These are phyloP conservation scores for Acanthaster planci DNA, from an alignment of 35 echinoderm and acorn worm genomes.

Conservation along the genomic window DNA sequence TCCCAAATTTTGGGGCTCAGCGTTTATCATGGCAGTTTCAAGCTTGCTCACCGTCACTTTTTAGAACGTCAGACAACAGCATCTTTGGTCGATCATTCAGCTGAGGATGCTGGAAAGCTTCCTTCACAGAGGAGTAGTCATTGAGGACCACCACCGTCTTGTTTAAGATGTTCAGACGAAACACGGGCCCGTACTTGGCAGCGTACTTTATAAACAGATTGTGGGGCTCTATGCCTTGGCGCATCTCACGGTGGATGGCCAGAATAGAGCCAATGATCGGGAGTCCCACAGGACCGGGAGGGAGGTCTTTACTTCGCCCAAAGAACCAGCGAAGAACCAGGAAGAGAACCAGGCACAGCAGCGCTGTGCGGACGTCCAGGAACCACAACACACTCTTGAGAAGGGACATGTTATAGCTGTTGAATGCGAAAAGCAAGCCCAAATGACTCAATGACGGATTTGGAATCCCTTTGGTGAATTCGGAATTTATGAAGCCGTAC, in stretches of 20 bases:
- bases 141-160: constrained; percentile 6
- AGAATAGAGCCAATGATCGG: neutral
- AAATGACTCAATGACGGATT: too few species aligned
- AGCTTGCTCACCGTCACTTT: constrained; percentile 17
- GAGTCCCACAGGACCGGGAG: neutral
- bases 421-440: neutral
- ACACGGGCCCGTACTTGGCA: constrained; percentile 2
- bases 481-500: too few species aligned
- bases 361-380: neutral
- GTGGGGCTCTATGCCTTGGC: neutral
- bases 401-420: neutral
- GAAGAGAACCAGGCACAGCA: neutral
- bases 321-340: neutral
- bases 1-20: too few species aligned
- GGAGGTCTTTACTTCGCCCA: neutral
- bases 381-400: neutral
- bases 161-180: neutral
- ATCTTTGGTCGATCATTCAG: neutral
- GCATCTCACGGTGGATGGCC: neutral
- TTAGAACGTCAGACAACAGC: neutral
- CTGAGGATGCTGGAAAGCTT: neutral
- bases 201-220: neutral
- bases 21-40: too few species aligned
- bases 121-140: constrained; percentile 7
- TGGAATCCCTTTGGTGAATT: too few species aligned